Conservation (phyloP, 2,797 vertebrate species). For the Semotilus atromaculatus region DNA sequence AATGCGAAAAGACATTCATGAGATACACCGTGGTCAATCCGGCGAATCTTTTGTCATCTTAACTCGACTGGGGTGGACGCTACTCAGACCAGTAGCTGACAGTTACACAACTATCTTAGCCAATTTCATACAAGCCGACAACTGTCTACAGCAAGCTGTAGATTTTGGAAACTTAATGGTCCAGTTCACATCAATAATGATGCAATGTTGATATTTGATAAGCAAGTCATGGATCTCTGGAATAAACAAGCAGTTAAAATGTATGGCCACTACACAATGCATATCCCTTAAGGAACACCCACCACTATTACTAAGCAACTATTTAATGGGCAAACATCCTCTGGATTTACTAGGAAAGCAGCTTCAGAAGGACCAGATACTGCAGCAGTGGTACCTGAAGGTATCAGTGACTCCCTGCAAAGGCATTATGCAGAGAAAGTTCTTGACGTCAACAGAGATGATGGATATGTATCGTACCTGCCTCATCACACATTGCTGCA, state of each 20-base stretch:
- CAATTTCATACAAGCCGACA: not conserved
- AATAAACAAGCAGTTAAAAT: not conserved
- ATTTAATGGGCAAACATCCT: not conserved
- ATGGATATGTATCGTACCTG: constrained; percentile 1
- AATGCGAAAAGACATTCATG: not conserved
- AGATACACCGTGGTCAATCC: too few relatives aligned
- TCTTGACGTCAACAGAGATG: not conserved
- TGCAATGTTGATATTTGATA: not conserved
- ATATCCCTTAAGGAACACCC: not conserved
- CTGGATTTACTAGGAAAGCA: not conserved
- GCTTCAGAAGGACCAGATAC: not conserved
- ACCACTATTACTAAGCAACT: not conserved
- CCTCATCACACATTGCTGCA: constrained; percentile 10
- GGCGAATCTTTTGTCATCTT: not conserved
- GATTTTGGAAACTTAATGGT: not conserved
- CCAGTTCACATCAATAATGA: not conserved
- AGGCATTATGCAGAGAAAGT: constrained; percentile 9
- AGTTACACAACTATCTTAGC: too few relatives aligned
- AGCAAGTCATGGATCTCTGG: not conserved
- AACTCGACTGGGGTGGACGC: not conserved
- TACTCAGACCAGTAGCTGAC: not conserved
- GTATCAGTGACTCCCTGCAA: not conserved
- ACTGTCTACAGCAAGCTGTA: not conserved
- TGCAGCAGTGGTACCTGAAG: not conserved
- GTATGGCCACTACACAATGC: not conserved